Evolutionary conservation across 2,113 vertebrate species (phyloP).

Genomic region (Aspiorhynchus laticeps): DNA sequence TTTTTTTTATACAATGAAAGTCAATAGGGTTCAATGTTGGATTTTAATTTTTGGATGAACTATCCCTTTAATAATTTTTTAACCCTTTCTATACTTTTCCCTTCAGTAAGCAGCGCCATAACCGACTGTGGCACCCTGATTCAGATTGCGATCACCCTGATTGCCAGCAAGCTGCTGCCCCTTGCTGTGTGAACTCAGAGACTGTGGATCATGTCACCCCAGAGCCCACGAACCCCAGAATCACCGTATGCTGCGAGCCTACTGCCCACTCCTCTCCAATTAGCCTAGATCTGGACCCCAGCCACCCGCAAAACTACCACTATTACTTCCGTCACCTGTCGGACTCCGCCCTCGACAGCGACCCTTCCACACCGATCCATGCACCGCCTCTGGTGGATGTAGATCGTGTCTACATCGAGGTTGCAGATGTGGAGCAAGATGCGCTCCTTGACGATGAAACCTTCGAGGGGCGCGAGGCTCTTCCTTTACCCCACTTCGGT

Average conservation of each 20-base stretch:
- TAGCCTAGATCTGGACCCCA: slow-evolving; percentile 72
- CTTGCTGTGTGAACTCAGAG: slow-evolving; percentile 62
- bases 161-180: slow-evolving; percentile 66
- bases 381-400: slow-evolving; percentile 72
- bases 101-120: slow-evolving; percentile 93
- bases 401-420: slow-evolving; percentile 78
- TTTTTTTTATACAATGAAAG: neutral
- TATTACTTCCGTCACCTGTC: slow-evolving; percentile 90
- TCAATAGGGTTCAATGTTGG: neutral
- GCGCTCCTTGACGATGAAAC: slow-evolving; percentile 75
- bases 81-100: neutral
- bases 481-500: slow-evolving; percentile 72
- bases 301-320: slow-evolving; percentile 78
- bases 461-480: slow-evolving; percentile 68
- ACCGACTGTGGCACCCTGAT: slow-evolving; percentile 91
- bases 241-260: slow-evolving; percentile 41
- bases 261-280: slow-evolving; percentile 64
- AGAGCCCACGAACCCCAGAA: neutral
- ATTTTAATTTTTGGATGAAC: neutral
- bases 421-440: slow-evolving; percentile 85
- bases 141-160: slow-evolving; percentile 63
- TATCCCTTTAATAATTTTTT: neutral
- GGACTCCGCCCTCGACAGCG: slow-evolving; percentile 84
- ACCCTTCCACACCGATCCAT: slow-evolving; percentile 70
- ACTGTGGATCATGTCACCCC: neutral